Percentiles rank a stretch among this genome's conserved stretches.
Conservation (phyloP, 1,140 invertebrate species). For the Zaprionus gabonicus region DNA sequence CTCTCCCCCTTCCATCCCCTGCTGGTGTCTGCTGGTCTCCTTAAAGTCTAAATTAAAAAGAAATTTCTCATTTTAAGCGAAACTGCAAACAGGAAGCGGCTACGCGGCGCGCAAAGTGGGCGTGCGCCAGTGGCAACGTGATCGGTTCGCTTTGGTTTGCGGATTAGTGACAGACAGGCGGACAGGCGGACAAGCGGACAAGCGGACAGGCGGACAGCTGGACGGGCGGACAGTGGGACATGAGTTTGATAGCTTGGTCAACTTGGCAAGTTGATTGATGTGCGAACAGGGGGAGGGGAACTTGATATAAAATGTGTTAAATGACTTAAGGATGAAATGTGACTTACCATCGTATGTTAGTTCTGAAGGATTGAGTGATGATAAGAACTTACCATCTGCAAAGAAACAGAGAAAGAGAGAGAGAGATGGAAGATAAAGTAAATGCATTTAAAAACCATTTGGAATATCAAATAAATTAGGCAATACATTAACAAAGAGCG, state of each 20-base stretch:
- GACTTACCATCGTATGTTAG: constrained; percentile 85
- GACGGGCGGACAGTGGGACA: constrained; percentile 4
- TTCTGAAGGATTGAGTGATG: constrained; percentile 85
- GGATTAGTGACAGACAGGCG: constrained; percentile 62
- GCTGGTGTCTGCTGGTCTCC: constrained; percentile 23
- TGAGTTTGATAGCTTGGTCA: constrained; percentile 34
- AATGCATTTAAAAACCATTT: constrained; percentile 44
- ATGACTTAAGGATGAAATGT: constrained; percentile 82
- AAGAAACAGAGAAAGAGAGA: constrained; percentile 34
- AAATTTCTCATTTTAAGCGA: constrained; percentile 79
- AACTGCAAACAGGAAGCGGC: constrained; percentile 66
- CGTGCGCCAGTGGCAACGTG: constrained; percentile 60
- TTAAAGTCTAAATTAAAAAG: constrained; percentile 84
- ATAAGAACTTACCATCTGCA: constrained; percentile 85
- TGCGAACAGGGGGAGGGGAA: constrained; percentile 49
- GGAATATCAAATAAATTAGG: constrained; percentile 10
- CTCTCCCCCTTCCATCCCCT: neutral
- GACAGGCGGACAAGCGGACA: constrained; percentile 10
- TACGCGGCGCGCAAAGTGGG: constrained; percentile 68
- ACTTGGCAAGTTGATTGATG: constrained; percentile 69
- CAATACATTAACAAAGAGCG: neutral
- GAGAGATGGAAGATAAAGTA: neutral
- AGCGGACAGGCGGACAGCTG: constrained; percentile 29
- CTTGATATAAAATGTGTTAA: constrained; percentile 61
- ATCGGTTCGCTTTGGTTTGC: constrained; percentile 17